Evolutionary conservation across 2,113 vertebrate species (phyloP).

Genomic region (Dinomys branickii): DNA sequence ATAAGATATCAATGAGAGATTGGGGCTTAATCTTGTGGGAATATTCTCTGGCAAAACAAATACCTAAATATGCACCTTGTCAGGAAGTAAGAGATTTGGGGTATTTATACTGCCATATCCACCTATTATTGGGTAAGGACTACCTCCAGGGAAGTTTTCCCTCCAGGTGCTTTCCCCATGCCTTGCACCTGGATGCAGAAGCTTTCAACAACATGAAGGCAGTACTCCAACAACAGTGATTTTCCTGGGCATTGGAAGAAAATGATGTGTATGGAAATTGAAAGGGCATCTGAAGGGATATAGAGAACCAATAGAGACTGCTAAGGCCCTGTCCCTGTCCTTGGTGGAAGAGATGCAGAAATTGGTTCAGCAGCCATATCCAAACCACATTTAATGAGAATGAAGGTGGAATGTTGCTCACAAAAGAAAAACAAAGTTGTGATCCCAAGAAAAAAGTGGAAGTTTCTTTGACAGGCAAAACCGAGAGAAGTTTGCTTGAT

Average conservation of each 20-base stretch:
- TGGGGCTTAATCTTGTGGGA: neutral
- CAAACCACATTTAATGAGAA: neutral
- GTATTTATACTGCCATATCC: neutral
- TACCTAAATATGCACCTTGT: neutral
- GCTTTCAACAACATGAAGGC: neutral
- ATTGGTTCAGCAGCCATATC: neutral
- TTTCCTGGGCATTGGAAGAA: neutral
- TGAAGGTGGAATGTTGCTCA: neutral
- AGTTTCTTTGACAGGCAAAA: neutral
- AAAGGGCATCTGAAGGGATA: neutral
- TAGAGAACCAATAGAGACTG: neutral
- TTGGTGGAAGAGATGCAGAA: neutral
- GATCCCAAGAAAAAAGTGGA: neutral
- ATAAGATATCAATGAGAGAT: neutral
- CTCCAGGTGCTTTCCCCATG: neutral
- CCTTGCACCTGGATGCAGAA: neutral
- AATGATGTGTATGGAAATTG: neutral
- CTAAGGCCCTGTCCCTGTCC: neutral
- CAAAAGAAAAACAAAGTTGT: neutral
- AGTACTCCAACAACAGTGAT: neutral
- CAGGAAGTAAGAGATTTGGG: neutral
- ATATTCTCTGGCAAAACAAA: conserved; percentile 13
- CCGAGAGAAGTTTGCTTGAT: neutral
- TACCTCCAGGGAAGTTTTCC: neutral
- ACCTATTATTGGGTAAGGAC: neutral